Percentiles rank a stretch among this genome's conserved stretches.
phyloP scores from a whole-genome alignment of 2,888 invertebrate species.

The Pyrocoelia pectoralis region DNA sequence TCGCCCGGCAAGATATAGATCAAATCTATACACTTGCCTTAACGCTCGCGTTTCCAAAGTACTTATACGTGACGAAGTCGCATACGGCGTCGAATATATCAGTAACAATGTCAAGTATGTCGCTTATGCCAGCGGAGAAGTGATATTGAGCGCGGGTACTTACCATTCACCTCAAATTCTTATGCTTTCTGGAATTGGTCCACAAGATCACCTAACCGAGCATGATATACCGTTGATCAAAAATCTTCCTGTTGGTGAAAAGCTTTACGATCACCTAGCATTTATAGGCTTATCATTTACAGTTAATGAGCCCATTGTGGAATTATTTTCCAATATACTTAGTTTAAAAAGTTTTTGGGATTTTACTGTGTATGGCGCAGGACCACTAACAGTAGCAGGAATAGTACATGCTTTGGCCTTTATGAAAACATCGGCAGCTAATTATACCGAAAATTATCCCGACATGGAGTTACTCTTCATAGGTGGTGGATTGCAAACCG shows the following conservation, averaged over 20 bases:
- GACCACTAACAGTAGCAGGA: slow-evolving; percentile 64
- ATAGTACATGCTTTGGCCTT: slow-evolving; percentile 68
- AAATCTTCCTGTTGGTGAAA: slow-evolving; percentile 74
- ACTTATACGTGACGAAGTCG: slow-evolving; percentile 70
- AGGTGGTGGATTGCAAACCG: slow-evolving; percentile 60
- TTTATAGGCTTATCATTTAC: slow-evolving; percentile 61
- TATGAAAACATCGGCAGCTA: slow-evolving; percentile 66
- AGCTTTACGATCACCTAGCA: slow-evolving; percentile 69
- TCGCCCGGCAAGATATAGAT: slow-evolving; percentile 66
- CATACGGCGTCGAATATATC: slow-evolving; percentile 73
- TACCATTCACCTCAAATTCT: slow-evolving; percentile 90
- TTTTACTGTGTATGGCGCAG: slow-evolving; percentile 43
- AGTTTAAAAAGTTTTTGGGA: no score
- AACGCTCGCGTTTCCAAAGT: slow-evolving; percentile 69
- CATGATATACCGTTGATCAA: slow-evolving; percentile 66
- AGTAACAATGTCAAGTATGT: slow-evolving; percentile 58
- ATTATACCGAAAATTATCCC: slow-evolving; percentile 65
- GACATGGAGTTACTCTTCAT: slow-evolving; percentile 77
- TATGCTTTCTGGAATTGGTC: slow-evolving; percentile 85
- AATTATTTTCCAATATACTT: no score
- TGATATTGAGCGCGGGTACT: slow-evolving; percentile 86
- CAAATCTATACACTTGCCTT: slow-evolving; percentile 67
- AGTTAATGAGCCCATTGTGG: slow-evolving; percentile 60
- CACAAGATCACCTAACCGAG: slow-evolving; percentile 66
- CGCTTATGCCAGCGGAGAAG: slow-evolving; percentile 75